phyloP scores from a whole-genome alignment of 2,888 invertebrate species.

The Hydrotaea cyrtoneurina region DNA sequence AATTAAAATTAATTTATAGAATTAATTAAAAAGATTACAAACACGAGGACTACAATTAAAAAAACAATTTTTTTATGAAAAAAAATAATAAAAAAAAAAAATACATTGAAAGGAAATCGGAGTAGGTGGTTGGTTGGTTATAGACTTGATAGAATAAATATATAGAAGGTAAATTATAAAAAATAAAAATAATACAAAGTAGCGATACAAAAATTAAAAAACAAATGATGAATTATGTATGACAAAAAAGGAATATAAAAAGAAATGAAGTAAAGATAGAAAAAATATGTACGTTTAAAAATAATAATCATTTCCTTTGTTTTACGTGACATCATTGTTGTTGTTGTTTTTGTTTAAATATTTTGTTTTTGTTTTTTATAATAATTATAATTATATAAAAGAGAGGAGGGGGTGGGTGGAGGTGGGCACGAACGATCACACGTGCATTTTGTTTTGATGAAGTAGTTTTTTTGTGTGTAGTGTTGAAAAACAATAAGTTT shows the following conservation, averaged over 20 bases:
- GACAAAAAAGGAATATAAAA: slow-evolving; percentile 47
- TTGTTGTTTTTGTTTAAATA: background rate
- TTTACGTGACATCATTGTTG: slow-evolving; percentile 32
- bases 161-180: slow-evolving; percentile 21
- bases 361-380: slow-evolving; percentile 5
- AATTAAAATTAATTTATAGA: slow-evolving; percentile 40
- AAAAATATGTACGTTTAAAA: slow-evolving; percentile 41
- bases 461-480: slow-evolving; percentile 19
- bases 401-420: slow-evolving; percentile 5
- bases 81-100: slow-evolving; percentile 25
- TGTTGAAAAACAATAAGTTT: slow-evolving; percentile 23
- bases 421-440: slow-evolving; percentile 19
- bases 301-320: slow-evolving; percentile 36
- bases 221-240: slow-evolving; percentile 33
- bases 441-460: slow-evolving; percentile 26
- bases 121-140: background rate
- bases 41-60: slow-evolving; percentile 33
- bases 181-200: slow-evolving; percentile 16
- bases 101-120: background rate
- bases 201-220: slow-evolving; percentile 32
- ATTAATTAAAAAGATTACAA: slow-evolving; percentile 29
- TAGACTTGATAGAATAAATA: slow-evolving; percentile 29
- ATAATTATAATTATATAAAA: slow-evolving; percentile 39
- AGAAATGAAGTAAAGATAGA: slow-evolving; percentile 33
- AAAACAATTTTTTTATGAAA: slow-evolving; percentile 32